These are phyloP conservation scores for Perca fluviatilis DNA, from an alignment of 2,113 vertebrate species.

Conservation along the genomic window DNA sequence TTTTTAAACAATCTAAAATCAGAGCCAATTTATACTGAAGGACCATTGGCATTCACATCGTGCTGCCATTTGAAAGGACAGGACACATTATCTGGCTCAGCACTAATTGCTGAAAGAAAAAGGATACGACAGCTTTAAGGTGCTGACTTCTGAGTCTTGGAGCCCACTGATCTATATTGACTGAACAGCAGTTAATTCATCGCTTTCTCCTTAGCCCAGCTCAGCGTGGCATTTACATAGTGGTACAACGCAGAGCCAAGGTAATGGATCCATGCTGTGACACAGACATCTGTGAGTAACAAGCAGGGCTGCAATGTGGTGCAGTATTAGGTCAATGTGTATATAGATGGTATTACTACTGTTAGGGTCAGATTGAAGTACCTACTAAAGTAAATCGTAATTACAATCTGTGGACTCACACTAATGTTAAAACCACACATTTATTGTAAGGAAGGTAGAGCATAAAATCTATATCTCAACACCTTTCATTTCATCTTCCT, in stretches of 20 bases:
- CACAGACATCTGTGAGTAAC: slow-evolving; percentile 22
- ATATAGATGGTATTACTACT: background rate
- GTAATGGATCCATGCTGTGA: slow-evolving; percentile 15
- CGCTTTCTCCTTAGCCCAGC: background rate
- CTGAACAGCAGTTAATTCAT: slow-evolving; percentile 26
- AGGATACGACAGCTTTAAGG: slow-evolving; percentile 33
- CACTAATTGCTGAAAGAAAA: background rate
- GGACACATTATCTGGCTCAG: slow-evolving; percentile 10
- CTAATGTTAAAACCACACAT: background rate
- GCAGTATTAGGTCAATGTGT: slow-evolving; percentile 1
- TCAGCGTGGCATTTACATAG: slow-evolving; percentile 47
- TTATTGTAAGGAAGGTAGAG: background rate
- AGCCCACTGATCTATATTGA: slow-evolving; percentile 35
- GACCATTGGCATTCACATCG: background rate
- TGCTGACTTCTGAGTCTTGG: slow-evolving; percentile 20
- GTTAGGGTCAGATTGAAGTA: background rate
- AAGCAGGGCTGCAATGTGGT: background rate
- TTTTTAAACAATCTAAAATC: slow-evolving; percentile 24
- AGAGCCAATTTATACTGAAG: slow-evolving; percentile 19
- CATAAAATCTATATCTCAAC: background rate
- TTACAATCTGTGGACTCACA: background rate
- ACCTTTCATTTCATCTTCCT: background rate
- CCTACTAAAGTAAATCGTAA: background rate
- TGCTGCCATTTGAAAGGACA: background rate
- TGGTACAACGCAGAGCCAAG: background rate